Evolutionary conservation across 2,888 invertebrate genomes (phyloP).

Genomic region (Lasioglossum figueresi): DNA sequence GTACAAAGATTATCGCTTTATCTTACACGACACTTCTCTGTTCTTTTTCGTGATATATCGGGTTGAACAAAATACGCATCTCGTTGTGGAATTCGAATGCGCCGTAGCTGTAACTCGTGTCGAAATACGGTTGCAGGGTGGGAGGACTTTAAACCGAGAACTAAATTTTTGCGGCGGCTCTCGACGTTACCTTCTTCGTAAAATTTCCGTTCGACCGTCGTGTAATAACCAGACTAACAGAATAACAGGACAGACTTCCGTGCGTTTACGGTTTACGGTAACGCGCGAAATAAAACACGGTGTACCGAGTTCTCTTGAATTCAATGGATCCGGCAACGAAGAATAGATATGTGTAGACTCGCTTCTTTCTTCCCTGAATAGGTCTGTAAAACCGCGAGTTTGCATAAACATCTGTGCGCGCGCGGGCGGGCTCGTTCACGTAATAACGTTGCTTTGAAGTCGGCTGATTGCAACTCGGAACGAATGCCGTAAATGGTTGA

Average conservation of each 20-base stretch:
- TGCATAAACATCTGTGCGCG: not conserved
- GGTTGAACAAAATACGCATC: not conserved
- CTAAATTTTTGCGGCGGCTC: not conserved
- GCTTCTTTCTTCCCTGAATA: not conserved
- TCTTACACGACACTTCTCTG: not conserved
- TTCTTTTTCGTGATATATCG: not conserved
- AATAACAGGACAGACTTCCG: not conserved
- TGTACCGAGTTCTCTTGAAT: not conserved
- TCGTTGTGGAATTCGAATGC: not conserved
- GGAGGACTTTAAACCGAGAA: not conserved
- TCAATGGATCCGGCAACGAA: not conserved
- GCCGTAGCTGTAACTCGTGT: not conserved
- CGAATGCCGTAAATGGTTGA: slow-evolving; percentile 15
- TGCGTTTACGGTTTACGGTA: not conserved
- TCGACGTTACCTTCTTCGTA: not conserved
- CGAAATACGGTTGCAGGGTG: not conserved
- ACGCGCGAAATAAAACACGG: not conserved
- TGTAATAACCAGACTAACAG: not conserved
- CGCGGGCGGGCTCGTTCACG: not conserved
- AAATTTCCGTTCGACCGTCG: too few relatives aligned
- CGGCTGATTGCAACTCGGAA: not conserved
- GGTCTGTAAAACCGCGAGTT: not conserved
- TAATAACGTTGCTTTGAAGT: slow-evolving; percentile 1
- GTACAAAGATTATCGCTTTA: not conserved
- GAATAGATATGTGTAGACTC: not conserved